Percentiles rank a stretch among this genome's conserved stretches.
Evolutionary conservation across 2,888 invertebrate species (phyloP).

Genomic region (Agelastica alni): DNA sequence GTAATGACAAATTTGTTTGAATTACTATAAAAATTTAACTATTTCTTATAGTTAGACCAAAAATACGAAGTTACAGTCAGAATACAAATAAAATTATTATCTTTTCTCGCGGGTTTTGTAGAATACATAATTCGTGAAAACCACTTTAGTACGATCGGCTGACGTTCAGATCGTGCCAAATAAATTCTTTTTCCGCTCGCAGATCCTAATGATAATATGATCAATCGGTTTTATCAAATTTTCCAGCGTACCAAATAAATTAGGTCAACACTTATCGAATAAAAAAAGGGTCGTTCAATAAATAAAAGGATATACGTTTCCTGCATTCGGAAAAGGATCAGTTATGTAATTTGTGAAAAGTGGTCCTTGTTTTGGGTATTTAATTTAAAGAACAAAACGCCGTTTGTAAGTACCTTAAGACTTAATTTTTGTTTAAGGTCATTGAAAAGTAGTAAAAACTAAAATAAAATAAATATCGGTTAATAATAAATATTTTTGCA

Average conservation of each 20-base stretch:
- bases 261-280: slow-evolving; percentile 20
- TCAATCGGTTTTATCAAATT: slow-evolving; percentile 23
- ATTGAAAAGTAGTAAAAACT: no score
- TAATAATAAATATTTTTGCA: no score
- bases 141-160: slow-evolving; percentile 8
- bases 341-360: neutral
- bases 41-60: no score
- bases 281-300: slow-evolving; percentile 14
- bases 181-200: slow-evolving; percentile 18
- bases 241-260: slow-evolving; percentile 22
- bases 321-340: neutral
- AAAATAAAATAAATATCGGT: no score
- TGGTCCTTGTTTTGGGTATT: neutral
- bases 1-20: no score
- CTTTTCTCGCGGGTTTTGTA: slow-evolving; percentile 2
- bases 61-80: neutral
- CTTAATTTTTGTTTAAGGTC: no score
- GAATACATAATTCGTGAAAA: slow-evolving; percentile 13
- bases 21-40: no score
- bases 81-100: slow-evolving; percentile 10
- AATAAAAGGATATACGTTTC: slow-evolving; percentile 9
- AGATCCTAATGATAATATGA: slow-evolving; percentile 24
- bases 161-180: slow-evolving; percentile 9
- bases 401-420: no score
- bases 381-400: no score